phyloP scores from a whole-genome alignment of 2,888 invertebrate genomes.

The Brachylomia viminalis region DNA sequence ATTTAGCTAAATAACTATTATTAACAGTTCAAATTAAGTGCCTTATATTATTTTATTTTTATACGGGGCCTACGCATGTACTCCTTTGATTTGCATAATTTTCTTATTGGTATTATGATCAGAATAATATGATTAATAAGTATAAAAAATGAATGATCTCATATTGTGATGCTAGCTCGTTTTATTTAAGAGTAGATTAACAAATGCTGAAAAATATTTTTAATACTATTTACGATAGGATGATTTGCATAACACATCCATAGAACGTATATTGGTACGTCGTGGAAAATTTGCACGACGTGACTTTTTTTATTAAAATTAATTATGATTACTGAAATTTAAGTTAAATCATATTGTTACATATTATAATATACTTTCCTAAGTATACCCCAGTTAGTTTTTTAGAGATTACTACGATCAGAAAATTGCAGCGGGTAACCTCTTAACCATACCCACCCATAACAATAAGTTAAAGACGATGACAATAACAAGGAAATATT shows the following conservation, averaged over 20 bases:
- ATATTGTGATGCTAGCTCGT: conserved; percentile 62
- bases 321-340: not conserved
- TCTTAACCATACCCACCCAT: not conserved
- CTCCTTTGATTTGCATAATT: conserved; percentile 51
- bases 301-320: not conserved
- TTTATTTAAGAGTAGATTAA: conserved; percentile 57
- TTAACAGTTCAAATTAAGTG: conserved; percentile 43
- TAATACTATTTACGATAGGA: conserved; percentile 41
- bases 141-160: conserved; percentile 62
- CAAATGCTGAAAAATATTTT: conserved; percentile 52
- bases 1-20: conserved; percentile 42
- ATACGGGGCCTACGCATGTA: conserved; percentile 42
- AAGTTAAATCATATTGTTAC: not conserved
- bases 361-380: not conserved
- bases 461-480: not conserved
- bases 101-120: conserved; percentile 41
- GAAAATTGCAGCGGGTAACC: not conserved
- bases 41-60: conserved; percentile 50
- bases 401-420: not conserved
- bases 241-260: conserved; percentile 43
- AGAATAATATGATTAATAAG: conserved; percentile 54
- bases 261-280: conserved; percentile 1
- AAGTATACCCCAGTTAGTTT: not conserved
- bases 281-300: not conserved
- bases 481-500: not conserved